Base-by-base conservation (phyloP, 2,888 invertebrate species). In the Syrista parreyssii region DNA sequence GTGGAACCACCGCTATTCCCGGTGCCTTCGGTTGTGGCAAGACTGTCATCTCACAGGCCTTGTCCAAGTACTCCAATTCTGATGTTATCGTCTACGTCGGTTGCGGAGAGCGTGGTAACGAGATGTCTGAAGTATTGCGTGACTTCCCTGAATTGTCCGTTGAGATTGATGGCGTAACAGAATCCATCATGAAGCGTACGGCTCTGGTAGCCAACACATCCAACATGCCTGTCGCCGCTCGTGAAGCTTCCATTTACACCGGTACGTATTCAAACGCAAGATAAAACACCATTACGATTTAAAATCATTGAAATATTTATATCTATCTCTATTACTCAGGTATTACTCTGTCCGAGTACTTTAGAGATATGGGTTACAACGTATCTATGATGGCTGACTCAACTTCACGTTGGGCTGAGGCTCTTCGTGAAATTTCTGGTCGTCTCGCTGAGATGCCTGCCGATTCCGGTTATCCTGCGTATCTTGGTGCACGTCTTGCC, bases 361-460 rank as follows among this genome's bases (percentile, higher is more conserved):
- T 99, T 96, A 95, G 97, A 88, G 97, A 97, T 93, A 99, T 99
- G 99, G 99, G 99, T 91, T 98, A 99, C 95, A 98, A 99, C 92
- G 99, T 99, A 73, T 98, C 99, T 86, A 99, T 99, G 99, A 99
- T 99, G 99, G 99, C 99, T 82, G 99, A 99, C 93, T 99, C 99
- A 36, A 99, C 99, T 32, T 99, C 99, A 23, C 98, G 99, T 93
- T 99, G 99, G 99, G 99, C 99, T 81, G 99, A 99, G 93, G 99
- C 99, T 86, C 94, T 99, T 92, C 95, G 99, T 93, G 99, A 99
- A 95, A 99, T 99, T 93, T 99, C 99, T 0, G 99, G 96, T 87
- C 99, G 99, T 93, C 94, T 99, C 91, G 99, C 99, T 91, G 99
- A 99, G 94, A 99, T 99, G 99, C 99, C 99, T 90, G 99, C 99